phyloP scores from a whole-genome alignment of 2,888 invertebrate species.

The Drosophila parthenogenetica region DNA sequence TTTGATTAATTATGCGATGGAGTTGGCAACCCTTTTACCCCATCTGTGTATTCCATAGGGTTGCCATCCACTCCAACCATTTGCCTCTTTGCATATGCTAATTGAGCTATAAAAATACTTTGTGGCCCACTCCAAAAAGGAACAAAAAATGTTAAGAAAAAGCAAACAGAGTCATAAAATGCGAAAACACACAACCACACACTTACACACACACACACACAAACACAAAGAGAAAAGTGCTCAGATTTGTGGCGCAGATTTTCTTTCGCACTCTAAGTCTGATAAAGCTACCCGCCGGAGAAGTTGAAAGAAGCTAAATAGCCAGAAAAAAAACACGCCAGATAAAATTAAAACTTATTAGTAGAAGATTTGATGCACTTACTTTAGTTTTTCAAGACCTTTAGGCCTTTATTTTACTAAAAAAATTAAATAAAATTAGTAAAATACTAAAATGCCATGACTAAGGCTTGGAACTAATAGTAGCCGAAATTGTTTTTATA shows the following conservation, averaged over 20 bases:
- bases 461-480: too few relatives aligned
- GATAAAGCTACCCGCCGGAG: constrained; percentile 57
- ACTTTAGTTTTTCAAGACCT: neutral
- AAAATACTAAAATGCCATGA: too few relatives aligned
- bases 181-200: constrained; percentile 12
- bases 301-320: neutral
- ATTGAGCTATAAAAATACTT: constrained; percentile 79
- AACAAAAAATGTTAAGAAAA: constrained; percentile 21
- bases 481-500: too few relatives aligned
- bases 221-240: constrained; percentile 15
- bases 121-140: constrained; percentile 49
- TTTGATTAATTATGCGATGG: constrained; percentile 61
- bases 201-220: neutral
- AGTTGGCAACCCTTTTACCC: constrained; percentile 44
- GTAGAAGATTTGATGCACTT: neutral
- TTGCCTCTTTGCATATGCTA: constrained; percentile 65
- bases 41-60: neutral
- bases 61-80: constrained; percentile 10
- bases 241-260: constrained; percentile 67
- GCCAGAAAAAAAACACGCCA: neutral
- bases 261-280: constrained; percentile 68
- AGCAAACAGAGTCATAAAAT: constrained; percentile 72
- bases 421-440: too few relatives aligned
- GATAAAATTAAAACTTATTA: neutral
- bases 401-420: too few relatives aligned